Evolutionary conservation across 2,797 vertebrate species (phyloP).

Genomic region (Monodelphis domestica): DNA sequence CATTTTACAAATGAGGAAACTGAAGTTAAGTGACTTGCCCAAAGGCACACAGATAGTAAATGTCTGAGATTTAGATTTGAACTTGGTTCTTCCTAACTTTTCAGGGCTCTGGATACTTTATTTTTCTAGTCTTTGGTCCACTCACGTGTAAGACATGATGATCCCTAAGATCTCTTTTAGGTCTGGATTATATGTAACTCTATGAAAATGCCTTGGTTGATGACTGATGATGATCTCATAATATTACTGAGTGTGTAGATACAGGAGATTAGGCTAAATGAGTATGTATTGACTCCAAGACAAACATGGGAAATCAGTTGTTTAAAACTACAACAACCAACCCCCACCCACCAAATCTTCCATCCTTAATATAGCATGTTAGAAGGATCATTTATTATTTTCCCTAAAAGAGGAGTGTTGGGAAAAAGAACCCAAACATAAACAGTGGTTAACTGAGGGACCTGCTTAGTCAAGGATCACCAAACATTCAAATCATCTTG

Average conservation of each 20-base stretch:
- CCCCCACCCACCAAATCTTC: neutral
- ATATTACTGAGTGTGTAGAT: neutral
- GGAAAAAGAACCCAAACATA: neutral
- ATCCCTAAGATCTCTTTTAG: neutral
- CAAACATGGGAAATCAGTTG: neutral
- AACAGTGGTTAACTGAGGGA: neutral
- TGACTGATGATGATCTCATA: neutral
- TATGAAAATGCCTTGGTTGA: neutral
- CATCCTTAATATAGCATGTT: neutral
- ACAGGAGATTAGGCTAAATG: neutral
- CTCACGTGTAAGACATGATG: neutral
- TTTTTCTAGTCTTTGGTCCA: neutral
- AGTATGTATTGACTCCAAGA: neutral
- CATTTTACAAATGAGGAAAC: neutral
- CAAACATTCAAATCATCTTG: neutral
- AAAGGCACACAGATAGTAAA: neutral
- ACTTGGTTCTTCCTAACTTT: neutral
- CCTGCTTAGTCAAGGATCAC: neutral
- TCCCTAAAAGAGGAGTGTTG: neutral
- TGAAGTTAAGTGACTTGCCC: neutral
- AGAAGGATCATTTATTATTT: neutral
- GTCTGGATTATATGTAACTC: neutral
- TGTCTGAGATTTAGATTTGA: neutral
- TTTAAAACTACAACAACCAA: neutral
- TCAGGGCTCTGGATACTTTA: neutral